These are phyloP conservation scores for Phyllotreta cruciferae DNA, from an alignment of 2,888 invertebrate species.

Conservation along the genomic window DNA sequence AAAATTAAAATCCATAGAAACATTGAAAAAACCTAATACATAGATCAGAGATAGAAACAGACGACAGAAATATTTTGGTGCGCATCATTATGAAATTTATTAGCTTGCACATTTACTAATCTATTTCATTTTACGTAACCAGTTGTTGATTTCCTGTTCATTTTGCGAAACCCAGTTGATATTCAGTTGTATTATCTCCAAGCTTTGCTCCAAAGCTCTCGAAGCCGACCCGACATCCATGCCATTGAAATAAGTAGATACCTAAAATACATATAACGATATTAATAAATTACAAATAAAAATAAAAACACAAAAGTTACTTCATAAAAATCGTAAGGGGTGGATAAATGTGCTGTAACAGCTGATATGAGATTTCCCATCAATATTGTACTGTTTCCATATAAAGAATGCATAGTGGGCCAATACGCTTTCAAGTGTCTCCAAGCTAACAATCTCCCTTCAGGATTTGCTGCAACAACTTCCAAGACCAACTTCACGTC, in stretches of 20 bases:
- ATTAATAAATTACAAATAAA: background rate
- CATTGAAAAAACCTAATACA: constrained; percentile 25
- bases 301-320: constrained; percentile 56
- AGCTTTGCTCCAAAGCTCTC: constrained; percentile 72
- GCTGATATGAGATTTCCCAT: constrained; percentile 70
- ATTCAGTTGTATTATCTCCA: constrained; percentile 83
- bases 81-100: constrained; percentile 17
- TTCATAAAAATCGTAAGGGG: constrained; percentile 77
- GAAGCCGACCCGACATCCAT: constrained; percentile 60
- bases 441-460: constrained; percentile 76
- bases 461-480: constrained; percentile 76
- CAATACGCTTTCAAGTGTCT: constrained; percentile 76
- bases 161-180: constrained; percentile 78
- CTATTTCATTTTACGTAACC: constrained; percentile 56
- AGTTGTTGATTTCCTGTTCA: constrained; percentile 63
- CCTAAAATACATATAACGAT: constrained; percentile 46
- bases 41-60: constrained; percentile 12
- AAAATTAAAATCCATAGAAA: constrained; percentile 23
- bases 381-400: constrained; percentile 70
- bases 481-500: constrained; percentile 76
- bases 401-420: constrained; percentile 68
- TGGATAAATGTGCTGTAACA: constrained; percentile 72
- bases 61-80: constrained; percentile 19
- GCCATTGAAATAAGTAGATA: constrained; percentile 59
- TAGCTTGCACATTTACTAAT: constrained; percentile 31